These are phyloP conservation scores for Phallusia fumigata DNA, from an alignment of 23 tunicate species.

Conservation along the genomic window DNA sequence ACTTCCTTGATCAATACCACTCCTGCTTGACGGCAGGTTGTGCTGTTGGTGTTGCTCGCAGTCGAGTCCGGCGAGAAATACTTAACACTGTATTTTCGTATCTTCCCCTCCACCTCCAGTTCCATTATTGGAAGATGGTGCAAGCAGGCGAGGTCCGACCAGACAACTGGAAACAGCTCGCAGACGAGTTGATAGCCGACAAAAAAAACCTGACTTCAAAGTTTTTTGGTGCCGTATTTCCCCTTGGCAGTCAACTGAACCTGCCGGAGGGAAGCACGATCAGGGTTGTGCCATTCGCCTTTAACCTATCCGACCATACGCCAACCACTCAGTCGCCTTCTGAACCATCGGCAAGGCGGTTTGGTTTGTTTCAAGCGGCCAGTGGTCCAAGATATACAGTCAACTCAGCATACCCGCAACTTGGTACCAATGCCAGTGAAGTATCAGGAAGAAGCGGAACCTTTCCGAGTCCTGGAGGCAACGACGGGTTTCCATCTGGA, in stretches of 20 bases:
- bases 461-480: background rate
- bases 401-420: background rate
- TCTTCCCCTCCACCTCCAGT: background rate
- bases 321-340: background rate
- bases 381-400: background rate
- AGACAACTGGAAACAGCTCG: conserved; percentile 60
- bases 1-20: conserved; percentile 53
- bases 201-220: background rate
- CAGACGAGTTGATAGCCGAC: conserved; percentile 17
- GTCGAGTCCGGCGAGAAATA: background rate
- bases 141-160: conserved; percentile 57
- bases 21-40: conserved; percentile 69
- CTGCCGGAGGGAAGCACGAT: background rate
- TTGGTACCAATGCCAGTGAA: background rate
- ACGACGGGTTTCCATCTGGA: background rate
- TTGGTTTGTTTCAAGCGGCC: background rate
- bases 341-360: background rate
- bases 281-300: conserved; percentile 4
- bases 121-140: conserved; percentile 22
- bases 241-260: background rate
- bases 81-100: conserved; percentile 1
- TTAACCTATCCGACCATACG: background rate
- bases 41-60: conserved; percentile 24
- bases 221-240: conserved; percentile 1
- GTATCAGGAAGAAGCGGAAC: background rate